Base-by-base conservation (phyloP, 1,140 invertebrate genomes). In the Doryteuthis pealeii region DNA sequence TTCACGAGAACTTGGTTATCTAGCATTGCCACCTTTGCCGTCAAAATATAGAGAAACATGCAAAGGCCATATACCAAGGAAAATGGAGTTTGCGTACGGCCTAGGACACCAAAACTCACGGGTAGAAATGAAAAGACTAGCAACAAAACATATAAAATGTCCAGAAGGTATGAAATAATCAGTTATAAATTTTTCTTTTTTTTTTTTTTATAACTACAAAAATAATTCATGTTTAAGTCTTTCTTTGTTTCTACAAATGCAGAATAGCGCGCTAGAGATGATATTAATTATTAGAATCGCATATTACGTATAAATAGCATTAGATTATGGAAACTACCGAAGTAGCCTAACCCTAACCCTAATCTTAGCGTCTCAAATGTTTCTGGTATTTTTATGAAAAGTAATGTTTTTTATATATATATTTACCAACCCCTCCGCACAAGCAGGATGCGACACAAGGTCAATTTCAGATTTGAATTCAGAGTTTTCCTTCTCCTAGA, bases 81-180 rank as follows among this genome's bases (percentile, higher is more conserved):
- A 85, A 85, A 15, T 81, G 80, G 18, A 74, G 86, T 72, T 82
- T 87, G 84, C 86, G 14, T 77, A 81, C 12, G 85, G 84, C 10
- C 82, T 82, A 26, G 87, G 86, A 18, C 84, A 80, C 65, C 68
- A 83, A 28, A 82, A 80, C 15, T 88, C 87, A 14, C 79, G 81
- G 62, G 79, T 79, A 69, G 86, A 88, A 77, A 80, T 81, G 67
- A 84, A 78, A 22, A 77, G 84, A 71, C 78, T 86, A 79, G 78
- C 81, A 73, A 80, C 76, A 26, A 87, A 87, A 77, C 87, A 88
- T 76, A 81, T 82, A 2, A 71, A 85, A 72, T 81, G 74, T 43
- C 84, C 84, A 28, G 75, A 78, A 82, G 84, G 86, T 87, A 79
- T 74, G 72, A 26, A 30, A 26, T 26, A 22, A 67, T 6, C n/a